Evolutionary conservation across 2,888 invertebrate genomes (phyloP), one percentile per base, ranked within the genome.

Genomic region (Hemicrepidius hirtus): DNA sequence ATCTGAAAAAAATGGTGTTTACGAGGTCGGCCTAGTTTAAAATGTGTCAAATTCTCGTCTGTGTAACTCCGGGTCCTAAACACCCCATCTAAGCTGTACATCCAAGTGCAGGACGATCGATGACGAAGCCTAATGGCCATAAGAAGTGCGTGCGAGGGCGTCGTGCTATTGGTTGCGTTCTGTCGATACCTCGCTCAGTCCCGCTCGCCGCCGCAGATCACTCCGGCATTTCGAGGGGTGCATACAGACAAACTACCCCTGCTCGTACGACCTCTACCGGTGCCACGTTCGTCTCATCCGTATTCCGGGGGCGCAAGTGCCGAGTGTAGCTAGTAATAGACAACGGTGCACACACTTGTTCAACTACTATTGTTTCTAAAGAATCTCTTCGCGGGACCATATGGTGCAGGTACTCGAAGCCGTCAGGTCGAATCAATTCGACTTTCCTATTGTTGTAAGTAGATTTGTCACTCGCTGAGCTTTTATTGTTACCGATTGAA

Each of bases 381-480:
- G 65, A 57, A 64, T 35, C 65, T 28, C 40, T 63, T 62, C 44
- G 40, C 57, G 49, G 50, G 68, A 57, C 92, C 93, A 92, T 93
- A 93, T 93, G 93, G 93, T 93, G 91, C 93, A 93, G 88, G 92
- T 92, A 89, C 91, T 93, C 88, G 92, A 93, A 89, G 90, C 92
- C 88, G 92, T 92, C 88, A 92, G 92, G 89, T 92, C 92, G 90
- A 92, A 91, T 88, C 91, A 92, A 87, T 91, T 92, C 90, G 93
- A 92, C 88, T 93, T 92, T 89, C 90, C 92, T 88, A 89, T 91
- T 90, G 92, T 92, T 91, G 93, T 93, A 89, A 93, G 93, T 93
- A 91, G 20, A 60, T 68, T 68, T 68, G 41, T 66, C 66, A 55
- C 44, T 50, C 66, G 41, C 37, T 41, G 55, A 53, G 63, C 63